These are phyloP conservation scores for Drosophila infuscata DNA, from an alignment of 2,888 invertebrate genomes.

Conservation along the genomic window DNA sequence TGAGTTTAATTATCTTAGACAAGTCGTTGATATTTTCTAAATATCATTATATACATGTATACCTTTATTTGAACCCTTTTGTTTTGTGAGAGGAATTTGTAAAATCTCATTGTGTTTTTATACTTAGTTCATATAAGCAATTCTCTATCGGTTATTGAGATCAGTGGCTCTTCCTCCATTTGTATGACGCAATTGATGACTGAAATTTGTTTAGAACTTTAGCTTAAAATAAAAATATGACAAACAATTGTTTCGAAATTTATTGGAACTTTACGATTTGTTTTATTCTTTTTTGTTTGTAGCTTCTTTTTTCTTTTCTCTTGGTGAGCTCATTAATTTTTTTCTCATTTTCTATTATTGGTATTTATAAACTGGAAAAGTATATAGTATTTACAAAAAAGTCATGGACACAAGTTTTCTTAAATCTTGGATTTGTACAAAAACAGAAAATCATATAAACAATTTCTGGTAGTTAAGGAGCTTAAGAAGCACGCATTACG, in stretches of 20 bases:
- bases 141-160: constrained; percentile 15
- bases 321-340: constrained; percentile 49
- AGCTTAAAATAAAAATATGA: constrained; percentile 74
- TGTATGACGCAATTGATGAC: constrained; percentile 45
- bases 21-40: not conserved
- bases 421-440: constrained; percentile 58
- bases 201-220: constrained; percentile 64
- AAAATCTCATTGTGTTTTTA: not conserved
- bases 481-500: constrained; percentile 45
- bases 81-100: not conserved
- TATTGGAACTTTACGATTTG: constrained; percentile 50
- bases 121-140: constrained; percentile 4
- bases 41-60: not conserved
- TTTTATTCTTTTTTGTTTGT: constrained; percentile 56
- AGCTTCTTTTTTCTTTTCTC: constrained; percentile 60
- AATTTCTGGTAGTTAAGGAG: constrained; percentile 48
- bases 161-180: constrained; percentile 50
- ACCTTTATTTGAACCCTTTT: not conserved
- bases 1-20: not conserved
- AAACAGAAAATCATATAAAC: constrained; percentile 53
- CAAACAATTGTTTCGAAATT: constrained; percentile 69
- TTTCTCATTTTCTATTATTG: constrained; percentile 37
- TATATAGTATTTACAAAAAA: constrained; percentile 50
- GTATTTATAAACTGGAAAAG: constrained; percentile 28
- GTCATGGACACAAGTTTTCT: constrained; percentile 47